These are phyloP conservation scores for Octodon degus DNA, from an alignment of 2,113 vertebrate species.

Conservation along the genomic window DNA sequence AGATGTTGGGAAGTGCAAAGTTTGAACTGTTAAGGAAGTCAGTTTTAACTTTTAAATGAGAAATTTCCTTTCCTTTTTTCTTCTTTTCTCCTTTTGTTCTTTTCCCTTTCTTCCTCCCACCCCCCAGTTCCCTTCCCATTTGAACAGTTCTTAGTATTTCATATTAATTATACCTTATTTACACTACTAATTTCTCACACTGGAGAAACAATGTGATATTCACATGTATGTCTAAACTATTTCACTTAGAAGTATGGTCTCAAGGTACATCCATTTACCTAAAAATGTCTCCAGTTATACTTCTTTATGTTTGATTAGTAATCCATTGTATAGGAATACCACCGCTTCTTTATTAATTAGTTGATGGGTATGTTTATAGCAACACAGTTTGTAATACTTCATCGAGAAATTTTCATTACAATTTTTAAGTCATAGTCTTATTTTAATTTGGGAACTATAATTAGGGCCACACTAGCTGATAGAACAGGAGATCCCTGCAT, in stretches of 20 bases:
- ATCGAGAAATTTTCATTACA: conserved; percentile 68
- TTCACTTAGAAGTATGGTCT: background rate
- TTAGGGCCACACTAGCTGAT: background rate
- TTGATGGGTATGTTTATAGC: background rate
- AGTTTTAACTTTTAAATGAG: conserved; percentile 74
- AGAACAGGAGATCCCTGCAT: background rate
- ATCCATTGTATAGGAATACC: background rate
- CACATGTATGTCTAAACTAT: background rate
- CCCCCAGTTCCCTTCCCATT: background rate
- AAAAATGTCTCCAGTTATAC: background rate
- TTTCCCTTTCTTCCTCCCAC: background rate
- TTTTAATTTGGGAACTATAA: background rate
- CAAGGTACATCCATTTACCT: background rate
- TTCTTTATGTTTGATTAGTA: background rate
- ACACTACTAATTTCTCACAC: background rate
- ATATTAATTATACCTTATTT: background rate
- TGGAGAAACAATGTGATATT: background rate
- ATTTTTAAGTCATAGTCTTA: background rate
- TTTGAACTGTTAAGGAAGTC: conserved; percentile 72
- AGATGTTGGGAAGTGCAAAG: background rate
- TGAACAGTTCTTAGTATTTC: background rate
- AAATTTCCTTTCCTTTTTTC: conserved; percentile 73
- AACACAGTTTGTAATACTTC: conserved; percentile 25
- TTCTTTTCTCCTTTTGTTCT: conserved; percentile 33
- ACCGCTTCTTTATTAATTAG: background rate